Evolutionary conservation across 2,888 invertebrate species (phyloP).

Genomic region (Rotaria socialis): DNA sequence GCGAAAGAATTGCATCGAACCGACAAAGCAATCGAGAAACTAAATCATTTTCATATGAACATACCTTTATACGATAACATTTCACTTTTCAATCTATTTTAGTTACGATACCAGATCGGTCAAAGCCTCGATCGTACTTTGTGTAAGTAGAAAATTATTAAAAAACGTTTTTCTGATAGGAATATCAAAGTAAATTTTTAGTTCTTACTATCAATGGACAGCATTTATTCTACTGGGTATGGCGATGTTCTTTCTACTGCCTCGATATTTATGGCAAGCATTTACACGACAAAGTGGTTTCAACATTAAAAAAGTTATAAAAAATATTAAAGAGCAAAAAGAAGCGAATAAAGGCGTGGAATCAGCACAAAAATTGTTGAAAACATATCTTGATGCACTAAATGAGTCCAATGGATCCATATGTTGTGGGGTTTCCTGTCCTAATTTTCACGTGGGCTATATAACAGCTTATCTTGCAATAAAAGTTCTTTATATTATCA

Average conservation of each 20-base stretch:
- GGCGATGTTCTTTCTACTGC: not conserved
- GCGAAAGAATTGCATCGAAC: too few species aligned
- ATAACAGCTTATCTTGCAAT: not conserved
- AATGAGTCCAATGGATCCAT: not conserved
- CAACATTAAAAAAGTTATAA: not conserved
- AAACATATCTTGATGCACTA: not conserved
- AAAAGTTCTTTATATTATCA: not conserved
- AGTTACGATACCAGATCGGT: slow-evolving; percentile 2
- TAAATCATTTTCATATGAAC: too few species aligned
- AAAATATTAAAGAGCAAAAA: not conserved
- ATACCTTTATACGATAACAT: not conserved
- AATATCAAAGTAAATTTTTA: not conserved
- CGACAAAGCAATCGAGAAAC: too few species aligned
- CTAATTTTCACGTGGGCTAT: not conserved
- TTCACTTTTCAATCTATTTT: not conserved
- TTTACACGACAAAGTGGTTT: not conserved
- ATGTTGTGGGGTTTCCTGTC: not conserved
- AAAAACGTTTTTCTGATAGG: too few species aligned
- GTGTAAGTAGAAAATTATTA: not conserved
- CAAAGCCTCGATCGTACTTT: not conserved
- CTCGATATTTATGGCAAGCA: not conserved
- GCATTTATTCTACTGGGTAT: not conserved
- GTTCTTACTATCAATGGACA: slow-evolving; percentile 11
- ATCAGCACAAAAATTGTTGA: not conserved
- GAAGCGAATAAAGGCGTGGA: not conserved